Evolutionary conservation across 2,797 vertebrate species (phyloP), one percentile per base, ranked within the genome.

Genomic region (Sebastes aleutianus): DNA sequence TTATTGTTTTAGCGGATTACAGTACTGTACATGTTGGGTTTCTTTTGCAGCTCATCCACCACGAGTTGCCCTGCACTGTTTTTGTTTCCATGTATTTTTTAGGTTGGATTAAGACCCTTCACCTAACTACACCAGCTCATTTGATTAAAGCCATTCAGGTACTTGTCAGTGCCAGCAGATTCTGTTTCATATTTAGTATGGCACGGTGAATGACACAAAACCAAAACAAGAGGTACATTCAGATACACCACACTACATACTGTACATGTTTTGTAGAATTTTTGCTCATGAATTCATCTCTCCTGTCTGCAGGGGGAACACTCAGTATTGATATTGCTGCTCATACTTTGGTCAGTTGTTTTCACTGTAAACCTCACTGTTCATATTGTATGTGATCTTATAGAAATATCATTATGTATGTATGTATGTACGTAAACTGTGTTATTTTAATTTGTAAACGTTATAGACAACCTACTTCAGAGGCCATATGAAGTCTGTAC

Each of bases 401-500:
- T 62, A 78, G 78, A 80, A 78, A 74, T 76, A 79, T 83, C 31
- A 77, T 56, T 77, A 69, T 72, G 32, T 82, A 36, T 36, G 34
- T 36, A 56, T 78, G 72, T 79, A 43, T 67, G 61, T 86, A 43
- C 70, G 72, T 90, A 65, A 72, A 76, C 63, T 72, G 74, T 89
- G 63, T 74, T 88, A n/a, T 83, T 87, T 82, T 86, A 4, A 76
- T 86, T 83, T 82, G 64, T 84, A 79, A 64, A 64, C 39, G 27
- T 84, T 61, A 63, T 66, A 86, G 67, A 79, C 57, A 87, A 79
- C 36, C 64, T 79, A 87, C 83, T 85, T 89, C 80, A 87, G 90
- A 94, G 92, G 92, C 91, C 92, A 94, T 91, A 88, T 85, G 53
- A 86, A 87, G 92, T 93, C 91, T 91, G 93, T 93, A 94, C 91